Percentiles rank a stretch among this genome's conserved stretches.
Evolutionary conservation across 2,888 invertebrate species (phyloP).

Genomic region (Phengaris alcon): DNA sequence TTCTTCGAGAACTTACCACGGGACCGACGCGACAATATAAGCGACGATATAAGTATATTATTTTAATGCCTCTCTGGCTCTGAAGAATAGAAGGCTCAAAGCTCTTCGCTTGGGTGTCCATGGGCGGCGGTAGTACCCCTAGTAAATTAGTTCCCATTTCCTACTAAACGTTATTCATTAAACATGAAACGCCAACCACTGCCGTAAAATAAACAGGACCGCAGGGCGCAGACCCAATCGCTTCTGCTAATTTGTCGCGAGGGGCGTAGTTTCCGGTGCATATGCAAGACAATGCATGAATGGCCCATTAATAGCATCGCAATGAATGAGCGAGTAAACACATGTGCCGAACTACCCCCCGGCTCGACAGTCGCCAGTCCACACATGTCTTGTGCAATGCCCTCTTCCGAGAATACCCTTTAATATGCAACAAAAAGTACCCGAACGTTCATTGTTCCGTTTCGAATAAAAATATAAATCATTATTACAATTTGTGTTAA

Average conservation of each 20-base stretch:
- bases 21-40: too few species aligned
- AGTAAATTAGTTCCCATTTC: constrained; percentile 29
- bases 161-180: neutral
- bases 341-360: constrained; percentile 63
- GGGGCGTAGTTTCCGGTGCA: constrained; percentile 66
- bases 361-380: constrained; percentile 53
- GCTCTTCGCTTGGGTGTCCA: neutral
- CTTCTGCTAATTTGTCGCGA: constrained; percentile 67
- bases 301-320: constrained; percentile 72
- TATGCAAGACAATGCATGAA: constrained; percentile 75
- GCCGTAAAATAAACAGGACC: constrained; percentile 39
- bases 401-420: constrained; percentile 64
- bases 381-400: constrained; percentile 68
- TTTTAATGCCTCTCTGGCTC: too few species aligned
- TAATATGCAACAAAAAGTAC: constrained; percentile 44
- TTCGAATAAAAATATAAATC: constrained; percentile 28
- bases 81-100: too few species aligned
- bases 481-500: constrained; percentile 20
- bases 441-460: constrained; percentile 21
- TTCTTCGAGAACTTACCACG: too few species aligned
- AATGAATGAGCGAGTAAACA: constrained; percentile 74
- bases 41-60: too few species aligned
- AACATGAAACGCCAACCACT: constrained; percentile 32
- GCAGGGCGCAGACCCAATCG: constrained; percentile 42
- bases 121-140: neutral